Evolutionary conservation across 53 echinoderm and acorn worm species (phyloP), one percentile per base, ranked within the genome.

Genomic region (Antedon mediterranea): DNA sequence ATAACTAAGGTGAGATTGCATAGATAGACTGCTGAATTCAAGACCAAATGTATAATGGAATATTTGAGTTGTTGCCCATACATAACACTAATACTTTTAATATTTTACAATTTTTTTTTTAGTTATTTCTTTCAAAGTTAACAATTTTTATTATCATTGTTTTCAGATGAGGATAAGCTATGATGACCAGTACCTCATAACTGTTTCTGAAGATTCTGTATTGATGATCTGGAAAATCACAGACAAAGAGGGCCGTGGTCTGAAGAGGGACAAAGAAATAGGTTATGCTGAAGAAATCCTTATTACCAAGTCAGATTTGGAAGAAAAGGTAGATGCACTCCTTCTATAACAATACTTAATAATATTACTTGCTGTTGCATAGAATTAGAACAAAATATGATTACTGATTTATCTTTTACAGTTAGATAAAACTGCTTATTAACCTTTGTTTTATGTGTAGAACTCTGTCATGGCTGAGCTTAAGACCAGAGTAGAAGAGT

Each of bases 211-310:
- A 71, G 98, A 98, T 81, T 88, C 92, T 0, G 88, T 90, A 18
- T 80, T 98, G 31, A 98, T 98, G 92, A 98, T 98, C 86, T 98
- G 98, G 98, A 98, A 98, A 88, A 98, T 98, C 33, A 88, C 81
- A 29, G 98, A 98, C 76, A 98, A 98, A 77, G 98, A 98, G 74
- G 98, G 98, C 34, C 90, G 92, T 75, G 98, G 92, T 42, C 76
- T 98, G n/a, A 98, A 93, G 77, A 85, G 90, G 75, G 98, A 98
- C 79, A 98, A 98, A 83, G 98, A 98, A 79, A 86, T 91, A 34
- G 98, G 98, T 0, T 98, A 92, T 82, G 98, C 98, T n/a, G 98
- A 98, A 73, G 97, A 98, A 78, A 98, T 98, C 31, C 98, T 98
- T 75, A 98, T 98, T 79, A 98, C 98, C 41, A 98, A 98, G 77